Percentiles rank a stretch among this genome's conserved stretches.
These are phyloP conservation scores for Chiroxiphia lanceolata DNA, from an alignment of 2,797 vertebrate genomes.

Conservation along the genomic window DNA sequence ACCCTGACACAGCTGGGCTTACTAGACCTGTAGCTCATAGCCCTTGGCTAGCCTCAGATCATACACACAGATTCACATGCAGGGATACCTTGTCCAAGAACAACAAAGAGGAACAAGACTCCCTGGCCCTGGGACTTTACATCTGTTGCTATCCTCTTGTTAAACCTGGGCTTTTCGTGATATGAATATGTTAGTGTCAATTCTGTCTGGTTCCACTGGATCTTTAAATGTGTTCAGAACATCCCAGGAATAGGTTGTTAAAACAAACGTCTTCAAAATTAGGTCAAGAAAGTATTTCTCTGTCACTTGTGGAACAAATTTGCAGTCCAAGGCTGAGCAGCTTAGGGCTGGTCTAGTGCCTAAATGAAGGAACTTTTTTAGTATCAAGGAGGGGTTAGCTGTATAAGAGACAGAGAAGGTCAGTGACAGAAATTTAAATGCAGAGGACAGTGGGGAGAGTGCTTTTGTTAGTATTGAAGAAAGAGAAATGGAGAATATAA, in stretches of 20 bases:
- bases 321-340: background rate
- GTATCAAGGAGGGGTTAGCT: background rate
- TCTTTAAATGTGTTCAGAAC: background rate
- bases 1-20: constrained; percentile 36
- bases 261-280: background rate
- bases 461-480: background rate
- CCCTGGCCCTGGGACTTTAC: background rate
- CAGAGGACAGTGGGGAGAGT: background rate
- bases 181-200: background rate
- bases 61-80: background rate
- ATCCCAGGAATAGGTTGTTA: background rate
- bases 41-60: constrained; percentile 17
- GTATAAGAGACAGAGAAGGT: background rate
- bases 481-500: background rate
- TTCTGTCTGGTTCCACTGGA: background rate
- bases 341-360: background rate
- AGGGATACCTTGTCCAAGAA: background rate
- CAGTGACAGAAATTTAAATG: background rate
- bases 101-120: background rate
- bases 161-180: background rate
- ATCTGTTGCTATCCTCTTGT: background rate
- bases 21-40: background rate
- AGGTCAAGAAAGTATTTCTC: background rate
- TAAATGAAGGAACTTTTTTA: background rate
- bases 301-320: background rate